Conservation (phyloP, 1,140 invertebrate genomes). For the Solenopsis fugax region DNA sequence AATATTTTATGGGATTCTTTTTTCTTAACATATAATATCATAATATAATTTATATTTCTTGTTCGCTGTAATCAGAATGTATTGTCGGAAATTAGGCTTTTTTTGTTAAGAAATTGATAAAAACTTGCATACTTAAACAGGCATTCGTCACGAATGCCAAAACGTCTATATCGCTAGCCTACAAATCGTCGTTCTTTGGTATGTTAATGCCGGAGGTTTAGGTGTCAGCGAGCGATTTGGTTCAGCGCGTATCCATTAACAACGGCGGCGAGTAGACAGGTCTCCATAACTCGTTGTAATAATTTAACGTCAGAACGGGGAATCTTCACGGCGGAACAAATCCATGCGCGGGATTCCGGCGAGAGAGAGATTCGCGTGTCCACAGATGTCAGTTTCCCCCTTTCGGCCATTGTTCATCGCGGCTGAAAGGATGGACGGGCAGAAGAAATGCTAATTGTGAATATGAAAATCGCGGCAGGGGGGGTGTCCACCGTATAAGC, state of each 20-base stretch:
- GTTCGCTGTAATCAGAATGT: no score
- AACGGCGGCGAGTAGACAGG: not conserved
- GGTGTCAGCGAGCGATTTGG: not conserved
- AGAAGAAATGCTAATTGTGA: constrained; percentile 70
- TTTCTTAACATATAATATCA: not conserved
- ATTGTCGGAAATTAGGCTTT: not conserved
- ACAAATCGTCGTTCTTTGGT: not conserved
- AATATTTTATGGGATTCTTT: not conserved
- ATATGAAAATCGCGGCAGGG: constrained; percentile 75
- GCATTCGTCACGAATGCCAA: not conserved
- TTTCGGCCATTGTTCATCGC: constrained; percentile 53
- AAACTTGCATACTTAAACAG: not conserved
- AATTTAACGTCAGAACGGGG: constrained; percentile 31
- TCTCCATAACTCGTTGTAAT: constrained; percentile 26
- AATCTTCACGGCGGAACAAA: constrained; percentile 27
- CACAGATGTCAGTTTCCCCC: constrained; percentile 8
- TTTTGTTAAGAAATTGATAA: not conserved
- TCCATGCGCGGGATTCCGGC: constrained; percentile 30
- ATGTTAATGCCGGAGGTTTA: constrained; percentile 14
- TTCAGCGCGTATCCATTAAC: constrained; percentile 27
- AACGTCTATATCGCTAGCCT: not conserved
- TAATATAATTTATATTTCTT: not conserved
- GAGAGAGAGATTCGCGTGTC: constrained; percentile 21
- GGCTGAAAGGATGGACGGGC: constrained; percentile 44
- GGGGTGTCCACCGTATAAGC: constrained; percentile 46